Percentiles rank a stretch among this genome's conserved stretches.
Evolutionary conservation across 2,888 invertebrate species (phyloP).

Genomic region (Achlya flavicornis): DNA sequence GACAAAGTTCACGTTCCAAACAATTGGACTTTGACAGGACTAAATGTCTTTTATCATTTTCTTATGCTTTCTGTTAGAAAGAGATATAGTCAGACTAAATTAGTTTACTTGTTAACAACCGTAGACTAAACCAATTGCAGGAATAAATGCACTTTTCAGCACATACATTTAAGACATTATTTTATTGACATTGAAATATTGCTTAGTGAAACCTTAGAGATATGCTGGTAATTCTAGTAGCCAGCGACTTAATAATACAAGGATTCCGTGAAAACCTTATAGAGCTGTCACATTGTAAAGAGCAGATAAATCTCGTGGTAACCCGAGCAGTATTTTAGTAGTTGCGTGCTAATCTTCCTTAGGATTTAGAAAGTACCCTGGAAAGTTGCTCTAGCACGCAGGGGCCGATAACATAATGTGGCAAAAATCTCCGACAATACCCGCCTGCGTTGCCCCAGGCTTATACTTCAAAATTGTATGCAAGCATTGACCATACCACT

Average conservation of each 20-base stretch:
- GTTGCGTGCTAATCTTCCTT: conserved; percentile 62
- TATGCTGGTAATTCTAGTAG: background rate
- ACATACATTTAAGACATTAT: too few relatives aligned
- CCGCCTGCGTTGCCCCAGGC: conserved; percentile 51
- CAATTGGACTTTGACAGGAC: too few relatives aligned
- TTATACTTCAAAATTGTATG: conserved; percentile 32
- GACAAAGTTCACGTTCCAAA: too few relatives aligned
- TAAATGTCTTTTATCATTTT: too few relatives aligned
- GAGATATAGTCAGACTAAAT: too few relatives aligned
- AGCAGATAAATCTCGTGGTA: conserved; percentile 36
- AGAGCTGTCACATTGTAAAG: conserved; percentile 26
- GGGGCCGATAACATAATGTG: conserved; percentile 60
- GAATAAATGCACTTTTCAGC: too few relatives aligned
- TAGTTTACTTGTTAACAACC: too few relatives aligned
- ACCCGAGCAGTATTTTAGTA: conserved; percentile 38
- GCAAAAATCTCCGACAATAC: conserved; percentile 68
- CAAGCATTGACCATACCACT: conserved; percentile 20
- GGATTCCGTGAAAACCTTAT: conserved; percentile 4
- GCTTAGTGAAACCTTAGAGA: too few relatives aligned
- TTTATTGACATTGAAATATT: too few relatives aligned
- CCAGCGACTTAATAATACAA: background rate
- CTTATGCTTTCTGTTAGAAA: too few relatives aligned
- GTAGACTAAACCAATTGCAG: too few relatives aligned
- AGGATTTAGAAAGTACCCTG: conserved; percentile 70
- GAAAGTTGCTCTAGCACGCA: conserved; percentile 62